Conservation (phyloP, 92 coral and sea anemone genomes). For the Bergia puertoricense region DNA sequence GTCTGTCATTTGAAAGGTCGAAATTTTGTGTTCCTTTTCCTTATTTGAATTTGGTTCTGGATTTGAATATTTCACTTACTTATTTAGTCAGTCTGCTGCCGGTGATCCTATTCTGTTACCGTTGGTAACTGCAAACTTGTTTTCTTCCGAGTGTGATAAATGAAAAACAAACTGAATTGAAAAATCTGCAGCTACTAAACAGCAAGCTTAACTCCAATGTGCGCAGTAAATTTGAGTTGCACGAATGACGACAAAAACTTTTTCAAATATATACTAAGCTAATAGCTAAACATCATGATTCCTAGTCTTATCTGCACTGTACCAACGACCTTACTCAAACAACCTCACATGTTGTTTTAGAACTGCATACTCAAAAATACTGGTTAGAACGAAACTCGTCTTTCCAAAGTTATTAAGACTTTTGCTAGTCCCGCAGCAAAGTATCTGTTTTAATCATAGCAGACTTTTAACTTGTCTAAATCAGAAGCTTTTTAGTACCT, state of each 20-base stretch:
- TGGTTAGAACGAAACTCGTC: not conserved
- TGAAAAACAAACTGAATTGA: too few species aligned
- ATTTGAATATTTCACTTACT: too few species aligned
- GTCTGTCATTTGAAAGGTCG: too few species aligned
- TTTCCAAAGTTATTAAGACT: not conserved
- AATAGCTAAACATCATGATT: not conserved
- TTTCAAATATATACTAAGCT: not conserved
- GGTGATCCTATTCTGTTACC: not conserved
- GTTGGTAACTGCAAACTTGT: not conserved
- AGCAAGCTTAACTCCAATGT: not conserved
- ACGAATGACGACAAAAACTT: too few species aligned
- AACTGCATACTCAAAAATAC: not conserved
- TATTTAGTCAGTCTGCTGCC: too few species aligned
- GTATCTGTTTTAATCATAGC: not conserved
- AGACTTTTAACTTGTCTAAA: not conserved
- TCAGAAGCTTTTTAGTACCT: slow-evolving; percentile 8
- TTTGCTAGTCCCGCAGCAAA: not conserved
- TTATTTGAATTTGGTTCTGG: too few species aligned
- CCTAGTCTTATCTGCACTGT: not conserved
- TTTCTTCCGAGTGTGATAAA: not conserved
- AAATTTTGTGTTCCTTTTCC: too few species aligned
- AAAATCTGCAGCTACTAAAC: not conserved
- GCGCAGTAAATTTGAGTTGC: not conserved
- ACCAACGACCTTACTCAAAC: too few species aligned
- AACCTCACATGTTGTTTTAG: not conserved